A percentile compares a stretch with the other conserved stretches of the same genome.
These are phyloP conservation scores for Pseudois nayaur DNA, from an alignment of 2,113 vertebrate species.

Conservation along the genomic window DNA sequence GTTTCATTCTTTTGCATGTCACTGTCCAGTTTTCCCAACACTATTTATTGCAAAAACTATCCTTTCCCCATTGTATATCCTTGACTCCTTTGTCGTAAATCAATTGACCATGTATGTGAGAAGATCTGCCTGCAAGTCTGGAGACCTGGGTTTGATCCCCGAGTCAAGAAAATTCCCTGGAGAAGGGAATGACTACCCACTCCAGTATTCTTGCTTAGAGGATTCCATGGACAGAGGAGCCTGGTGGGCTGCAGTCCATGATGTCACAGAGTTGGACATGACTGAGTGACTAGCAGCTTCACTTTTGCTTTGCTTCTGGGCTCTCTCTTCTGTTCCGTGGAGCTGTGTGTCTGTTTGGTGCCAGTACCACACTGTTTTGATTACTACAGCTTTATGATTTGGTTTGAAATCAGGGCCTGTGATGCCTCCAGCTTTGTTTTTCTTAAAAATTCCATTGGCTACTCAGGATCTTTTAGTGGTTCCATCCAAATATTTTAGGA, in stretches of 20 bases:
- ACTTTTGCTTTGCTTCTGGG: background rate
- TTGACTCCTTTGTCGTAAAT: background rate
- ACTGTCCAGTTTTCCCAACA: background rate
- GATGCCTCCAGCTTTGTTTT: background rate
- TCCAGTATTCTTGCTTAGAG: background rate
- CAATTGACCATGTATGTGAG: background rate
- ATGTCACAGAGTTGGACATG: background rate
- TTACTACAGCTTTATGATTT: background rate
- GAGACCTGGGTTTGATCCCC: background rate
- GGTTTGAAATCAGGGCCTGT: background rate
- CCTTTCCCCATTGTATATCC: background rate
- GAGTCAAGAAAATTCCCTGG: background rate
- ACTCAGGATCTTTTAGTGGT: background rate
- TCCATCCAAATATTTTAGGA: background rate
- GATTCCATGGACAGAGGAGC: background rate
- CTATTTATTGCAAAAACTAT: background rate
- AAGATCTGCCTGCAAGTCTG: background rate
- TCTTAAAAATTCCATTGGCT: background rate
- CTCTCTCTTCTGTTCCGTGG: background rate
- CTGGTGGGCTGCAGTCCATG: background rate
- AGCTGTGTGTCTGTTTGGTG: background rate
- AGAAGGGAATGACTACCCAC: background rate
- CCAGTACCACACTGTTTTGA: background rate
- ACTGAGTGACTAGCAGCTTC: background rate
- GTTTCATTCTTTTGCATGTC: background rate